Conservation (phyloP, 2,797 vertebrate species). For the Amblyraja radiata region DNA sequence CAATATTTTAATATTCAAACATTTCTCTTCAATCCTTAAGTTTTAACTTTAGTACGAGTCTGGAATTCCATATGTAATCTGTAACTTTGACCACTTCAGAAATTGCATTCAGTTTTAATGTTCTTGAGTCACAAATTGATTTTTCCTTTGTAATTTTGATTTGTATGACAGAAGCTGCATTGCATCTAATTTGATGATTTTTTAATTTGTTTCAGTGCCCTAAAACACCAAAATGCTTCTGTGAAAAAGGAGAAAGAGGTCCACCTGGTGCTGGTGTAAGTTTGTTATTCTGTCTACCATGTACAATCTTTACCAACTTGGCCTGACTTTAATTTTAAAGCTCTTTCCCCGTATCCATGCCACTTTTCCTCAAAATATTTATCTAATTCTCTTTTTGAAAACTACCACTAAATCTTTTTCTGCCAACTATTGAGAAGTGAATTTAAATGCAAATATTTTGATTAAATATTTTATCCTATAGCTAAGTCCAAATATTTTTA, state of each 20-base stretch:
- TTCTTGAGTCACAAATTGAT: constrained; percentile 5
- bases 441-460: no score
- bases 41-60: no score
- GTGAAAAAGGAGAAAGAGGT: constrained; percentile 82
- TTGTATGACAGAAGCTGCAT: not conserved
- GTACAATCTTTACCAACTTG: not conserved
- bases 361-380: not conserved
- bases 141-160: constrained; percentile 31
- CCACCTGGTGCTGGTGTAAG: constrained; percentile 71
- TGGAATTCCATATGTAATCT: no score
- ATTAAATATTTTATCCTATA: no score
- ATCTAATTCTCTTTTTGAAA: not conserved
- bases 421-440: not conserved
- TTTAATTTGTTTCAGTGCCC: constrained; percentile 66
- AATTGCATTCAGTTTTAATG: not conserved
- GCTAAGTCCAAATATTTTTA: no score
- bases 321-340: not conserved
- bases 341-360: not conserved
- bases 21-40: no score
- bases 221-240: constrained; percentile 66
- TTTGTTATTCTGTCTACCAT: constrained; percentile 40
- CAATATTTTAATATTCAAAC: no score
- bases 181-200: constrained; percentile 41
- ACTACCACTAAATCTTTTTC: not conserved
- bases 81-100: no score